These are phyloP conservation scores for Phymatocera aterrima DNA, from an alignment of 2,888 invertebrate genomes.

Conservation along the genomic window DNA sequence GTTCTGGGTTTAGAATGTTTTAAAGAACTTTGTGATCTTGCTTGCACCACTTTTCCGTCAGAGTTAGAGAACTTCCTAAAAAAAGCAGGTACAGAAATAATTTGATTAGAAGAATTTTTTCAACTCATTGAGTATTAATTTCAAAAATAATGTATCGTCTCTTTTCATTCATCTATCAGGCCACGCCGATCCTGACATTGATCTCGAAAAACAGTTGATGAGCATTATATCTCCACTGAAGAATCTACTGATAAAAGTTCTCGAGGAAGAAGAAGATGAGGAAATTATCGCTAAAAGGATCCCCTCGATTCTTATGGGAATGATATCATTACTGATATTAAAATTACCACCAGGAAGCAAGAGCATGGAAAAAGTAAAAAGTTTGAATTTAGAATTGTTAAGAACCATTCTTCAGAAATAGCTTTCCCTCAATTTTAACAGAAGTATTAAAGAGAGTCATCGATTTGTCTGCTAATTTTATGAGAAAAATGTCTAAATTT, in stretches of 20 bases:
- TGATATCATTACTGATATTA: slow-evolving; percentile 61
- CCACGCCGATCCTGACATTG: slow-evolving; percentile 47
- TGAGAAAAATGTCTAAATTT: no score
- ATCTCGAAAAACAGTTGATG: slow-evolving; percentile 58
- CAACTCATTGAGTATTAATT: background rate
- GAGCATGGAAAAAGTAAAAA: slow-evolving; percentile 52
- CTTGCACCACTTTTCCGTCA: slow-evolving; percentile 65
- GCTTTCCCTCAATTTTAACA: background rate
- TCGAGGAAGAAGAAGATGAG: slow-evolving; percentile 59
- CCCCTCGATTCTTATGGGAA: slow-evolving; percentile 63
- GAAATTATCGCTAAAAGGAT: slow-evolving; percentile 59
- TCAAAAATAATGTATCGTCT: background rate
- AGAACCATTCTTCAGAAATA: background rate
- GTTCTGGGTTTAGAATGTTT: slow-evolving; percentile 79
- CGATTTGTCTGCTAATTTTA: no score
- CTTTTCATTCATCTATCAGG: slow-evolving; percentile 51
- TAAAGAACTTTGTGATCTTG: slow-evolving; percentile 72
- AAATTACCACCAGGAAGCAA: slow-evolving; percentile 61
- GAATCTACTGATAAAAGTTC: slow-evolving; percentile 53
- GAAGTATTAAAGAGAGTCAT: background rate
- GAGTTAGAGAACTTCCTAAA: slow-evolving; percentile 73
- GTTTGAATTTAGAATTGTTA: background rate
- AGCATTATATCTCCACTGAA: slow-evolving; percentile 59
- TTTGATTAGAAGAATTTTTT: no score
- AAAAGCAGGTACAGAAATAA: slow-evolving; percentile 74